phyloP scores from a whole-genome alignment of 2,888 invertebrate genomes.

The Oscheius sp. region DNA sequence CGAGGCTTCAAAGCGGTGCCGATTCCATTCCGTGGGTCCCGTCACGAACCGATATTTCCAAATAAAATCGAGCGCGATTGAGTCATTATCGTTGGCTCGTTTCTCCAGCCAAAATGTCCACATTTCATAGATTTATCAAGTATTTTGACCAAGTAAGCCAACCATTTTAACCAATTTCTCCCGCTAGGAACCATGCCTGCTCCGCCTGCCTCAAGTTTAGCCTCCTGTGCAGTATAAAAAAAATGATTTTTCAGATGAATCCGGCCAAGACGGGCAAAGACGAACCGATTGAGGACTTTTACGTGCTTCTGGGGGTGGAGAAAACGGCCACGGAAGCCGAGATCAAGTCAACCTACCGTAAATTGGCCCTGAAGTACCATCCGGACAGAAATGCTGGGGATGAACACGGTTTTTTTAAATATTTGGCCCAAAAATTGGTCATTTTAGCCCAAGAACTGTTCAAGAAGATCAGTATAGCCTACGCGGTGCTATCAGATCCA shows the following conservation, averaged over 20 bases:
- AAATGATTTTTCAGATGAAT: constrained; percentile 16
- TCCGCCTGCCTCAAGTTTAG: constrained; percentile 1
- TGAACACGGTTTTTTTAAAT: constrained; percentile 53
- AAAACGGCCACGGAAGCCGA: constrained; percentile 71
- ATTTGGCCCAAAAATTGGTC: not conserved
- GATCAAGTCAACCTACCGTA: constrained; percentile 72
- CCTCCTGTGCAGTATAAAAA: not conserved
- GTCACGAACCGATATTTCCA: too few relatives aligned
- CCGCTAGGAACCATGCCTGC: not conserved
- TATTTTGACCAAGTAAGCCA: constrained; percentile 28
- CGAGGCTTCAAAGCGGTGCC: too few relatives aligned
- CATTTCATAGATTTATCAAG: constrained; percentile 4
- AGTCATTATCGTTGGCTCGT: too few relatives aligned
- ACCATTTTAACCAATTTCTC: not conserved
- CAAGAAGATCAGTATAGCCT: constrained; percentile 73
- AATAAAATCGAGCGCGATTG: too few relatives aligned
- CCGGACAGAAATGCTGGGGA: constrained; percentile 72
- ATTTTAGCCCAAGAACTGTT: constrained; percentile 71
- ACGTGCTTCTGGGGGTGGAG: constrained; percentile 71
- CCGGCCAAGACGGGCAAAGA: constrained; percentile 16
- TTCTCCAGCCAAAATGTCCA: not conserved
- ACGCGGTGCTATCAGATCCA: constrained; percentile 73
- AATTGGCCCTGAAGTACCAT: constrained; percentile 70
- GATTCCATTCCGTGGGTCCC: too few relatives aligned
- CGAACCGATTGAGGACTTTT: constrained; percentile 63